phyloP scores from a whole-genome alignment of 2,113 vertebrate genomes.

The Nibea coibor region DNA sequence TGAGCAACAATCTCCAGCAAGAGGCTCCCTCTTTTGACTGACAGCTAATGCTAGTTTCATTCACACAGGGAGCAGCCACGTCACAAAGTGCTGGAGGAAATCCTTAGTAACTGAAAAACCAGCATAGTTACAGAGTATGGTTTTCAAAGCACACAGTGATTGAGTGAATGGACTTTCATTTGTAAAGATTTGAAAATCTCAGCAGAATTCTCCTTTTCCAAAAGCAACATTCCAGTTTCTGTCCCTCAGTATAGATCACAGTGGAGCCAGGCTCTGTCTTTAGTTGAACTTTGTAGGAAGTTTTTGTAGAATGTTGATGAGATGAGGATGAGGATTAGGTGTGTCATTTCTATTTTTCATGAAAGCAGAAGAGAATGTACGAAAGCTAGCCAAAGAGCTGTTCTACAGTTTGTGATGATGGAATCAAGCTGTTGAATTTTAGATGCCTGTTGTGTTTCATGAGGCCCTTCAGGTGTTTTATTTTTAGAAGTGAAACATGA shows the following conservation, averaged over 20 bases:
- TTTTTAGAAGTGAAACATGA: constrained; percentile 42
- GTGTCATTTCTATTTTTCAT: background rate
- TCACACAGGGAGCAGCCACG: too few species aligned
- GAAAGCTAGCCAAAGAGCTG: constrained; percentile 10
- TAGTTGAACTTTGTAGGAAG: constrained; percentile 11
- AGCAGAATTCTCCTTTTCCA: background rate
- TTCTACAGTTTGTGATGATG: background rate
- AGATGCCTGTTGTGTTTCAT: constrained; percentile 44
- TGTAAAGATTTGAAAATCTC: background rate
- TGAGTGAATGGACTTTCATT: background rate
- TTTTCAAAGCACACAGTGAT: too few species aligned
- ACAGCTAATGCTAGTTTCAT: too few species aligned
- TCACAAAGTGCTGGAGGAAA: too few species aligned
- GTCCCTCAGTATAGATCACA: constrained; percentile 3
- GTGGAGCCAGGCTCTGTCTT: background rate
- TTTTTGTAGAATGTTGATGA: background rate
- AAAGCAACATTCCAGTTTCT: background rate
- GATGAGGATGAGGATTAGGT: background rate
- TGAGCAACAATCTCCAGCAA: too few species aligned
- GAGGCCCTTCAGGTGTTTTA: constrained; percentile 36
- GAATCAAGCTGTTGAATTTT: constrained; percentile 28
- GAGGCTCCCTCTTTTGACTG: too few species aligned
- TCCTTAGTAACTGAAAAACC: too few species aligned
- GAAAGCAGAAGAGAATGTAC: background rate
- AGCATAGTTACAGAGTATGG: too few species aligned